These are phyloP conservation scores for Eudorcas thomsonii DNA, from an alignment of 2,113 vertebrate genomes.

Conservation along the genomic window DNA sequence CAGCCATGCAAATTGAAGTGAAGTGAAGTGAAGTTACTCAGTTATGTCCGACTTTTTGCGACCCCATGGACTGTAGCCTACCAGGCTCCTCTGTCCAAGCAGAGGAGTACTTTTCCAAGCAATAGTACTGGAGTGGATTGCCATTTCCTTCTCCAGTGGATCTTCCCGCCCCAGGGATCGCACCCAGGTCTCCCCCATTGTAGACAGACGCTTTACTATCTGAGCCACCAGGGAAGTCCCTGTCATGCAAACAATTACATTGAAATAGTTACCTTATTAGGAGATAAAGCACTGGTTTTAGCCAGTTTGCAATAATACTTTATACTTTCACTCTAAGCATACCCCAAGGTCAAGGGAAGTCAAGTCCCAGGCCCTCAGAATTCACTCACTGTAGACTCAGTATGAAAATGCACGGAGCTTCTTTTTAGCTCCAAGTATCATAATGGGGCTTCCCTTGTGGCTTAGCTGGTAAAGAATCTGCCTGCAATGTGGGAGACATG, in stretches of 20 bases:
- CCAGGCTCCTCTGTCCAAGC: too few species aligned
- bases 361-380: not conserved
- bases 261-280: not conserved
- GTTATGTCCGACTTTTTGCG: too few species aligned
- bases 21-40: too few species aligned
- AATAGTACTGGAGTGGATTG: too few species aligned
- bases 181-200: too few species aligned
- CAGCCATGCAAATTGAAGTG: not conserved
- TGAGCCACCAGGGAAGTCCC: too few species aligned
- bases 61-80: too few species aligned
- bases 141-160: too few species aligned
- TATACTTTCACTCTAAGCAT: not conserved
- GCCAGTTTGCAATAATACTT: not conserved
- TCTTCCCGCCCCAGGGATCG: too few species aligned
- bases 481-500: not conserved
- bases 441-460: not conserved
- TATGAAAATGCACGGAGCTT: not conserved
- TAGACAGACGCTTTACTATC: too few species aligned
- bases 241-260: not conserved
- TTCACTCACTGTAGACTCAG: not conserved
- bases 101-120: too few species aligned
- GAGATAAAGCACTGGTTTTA: not conserved
- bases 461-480: not conserved
- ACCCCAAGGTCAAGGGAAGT: not conserved
- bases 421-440: not conserved